These are phyloP conservation scores for Sialis fuliginosa DNA, from an alignment of 2,888 invertebrate genomes.

Conservation along the genomic window DNA sequence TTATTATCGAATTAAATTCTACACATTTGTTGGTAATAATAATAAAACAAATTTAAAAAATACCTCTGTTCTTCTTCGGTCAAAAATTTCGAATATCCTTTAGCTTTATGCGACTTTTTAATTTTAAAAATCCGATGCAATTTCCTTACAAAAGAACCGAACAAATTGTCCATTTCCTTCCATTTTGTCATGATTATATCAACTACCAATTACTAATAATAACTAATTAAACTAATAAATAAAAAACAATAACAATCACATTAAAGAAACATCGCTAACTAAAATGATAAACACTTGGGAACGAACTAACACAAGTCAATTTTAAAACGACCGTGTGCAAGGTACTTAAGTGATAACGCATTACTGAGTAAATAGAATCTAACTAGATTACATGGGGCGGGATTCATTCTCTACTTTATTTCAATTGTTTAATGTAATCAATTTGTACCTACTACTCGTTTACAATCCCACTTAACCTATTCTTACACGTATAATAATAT, in stretches of 20 bases:
- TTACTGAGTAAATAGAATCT: not conserved
- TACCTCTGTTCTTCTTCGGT: constrained; percentile 58
- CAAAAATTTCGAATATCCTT: constrained; percentile 43
- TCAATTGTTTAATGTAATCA: too few species aligned
- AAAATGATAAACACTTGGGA: too few species aligned
- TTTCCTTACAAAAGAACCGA: not conserved
- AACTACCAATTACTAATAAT: too few species aligned
- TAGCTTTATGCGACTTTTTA: constrained; percentile 29
- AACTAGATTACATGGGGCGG: not conserved
- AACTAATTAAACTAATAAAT: constrained; percentile 10
- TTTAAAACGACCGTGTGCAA: constrained; percentile 8
- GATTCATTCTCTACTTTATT: too few species aligned
- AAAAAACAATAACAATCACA: too few species aligned
- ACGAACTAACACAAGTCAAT: constrained; percentile 7
- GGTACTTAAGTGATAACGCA: constrained; percentile 1
- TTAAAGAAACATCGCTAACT: too few species aligned
- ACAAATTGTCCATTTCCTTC: constrained; percentile 8
- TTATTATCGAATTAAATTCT: not conserved
- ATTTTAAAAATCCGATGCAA: constrained; percentile 17
- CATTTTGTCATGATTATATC: constrained; percentile 11
- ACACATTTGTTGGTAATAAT: not conserved
- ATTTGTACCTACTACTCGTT: too few species aligned
- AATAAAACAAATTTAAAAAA: constrained; percentile 6
- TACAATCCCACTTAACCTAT: too few species aligned
- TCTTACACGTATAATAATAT: too few species aligned